These are phyloP conservation scores for Amniataba percoides DNA, from an alignment of 2,797 vertebrate genomes.

Conservation along the genomic window DNA sequence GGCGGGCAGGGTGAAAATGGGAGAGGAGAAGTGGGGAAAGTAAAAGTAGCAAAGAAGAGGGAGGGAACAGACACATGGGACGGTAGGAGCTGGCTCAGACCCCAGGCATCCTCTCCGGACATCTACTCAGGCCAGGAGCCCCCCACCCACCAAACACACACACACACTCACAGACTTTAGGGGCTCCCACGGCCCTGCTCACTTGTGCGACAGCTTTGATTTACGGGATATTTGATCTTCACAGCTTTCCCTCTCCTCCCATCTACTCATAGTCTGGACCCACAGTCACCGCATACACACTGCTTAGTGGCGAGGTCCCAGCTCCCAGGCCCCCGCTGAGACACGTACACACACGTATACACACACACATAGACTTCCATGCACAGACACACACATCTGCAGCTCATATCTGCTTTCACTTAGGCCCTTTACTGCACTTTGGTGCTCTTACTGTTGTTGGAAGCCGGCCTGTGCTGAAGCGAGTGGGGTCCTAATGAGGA, in stretches of 20 bases:
- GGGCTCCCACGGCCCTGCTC: constrained; percentile 38
- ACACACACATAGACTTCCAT: constrained; percentile 23
- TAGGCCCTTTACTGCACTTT: constrained; percentile 33
- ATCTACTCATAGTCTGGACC: constrained; percentile 21
- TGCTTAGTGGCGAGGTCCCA: constrained; percentile 15
- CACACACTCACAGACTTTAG: background rate
- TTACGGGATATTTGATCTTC: constrained; percentile 70
- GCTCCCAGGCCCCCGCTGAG: background rate
- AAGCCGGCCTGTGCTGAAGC: constrained; percentile 29
- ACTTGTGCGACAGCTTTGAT: constrained; percentile 58
- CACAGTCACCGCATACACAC: constrained; percentile 14
- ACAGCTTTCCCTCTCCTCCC: constrained; percentile 33
- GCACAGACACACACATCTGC: constrained; percentile 30
- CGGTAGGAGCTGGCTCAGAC: constrained; percentile 29
- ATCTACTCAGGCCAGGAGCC: constrained; percentile 6
- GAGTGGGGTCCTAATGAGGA: constrained; percentile 57
- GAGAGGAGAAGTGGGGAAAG: constrained; percentile 2
- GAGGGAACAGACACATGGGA: background rate
- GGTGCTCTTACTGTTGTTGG: constrained; percentile 28
- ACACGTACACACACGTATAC: constrained; percentile 14
- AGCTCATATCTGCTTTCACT: constrained; percentile 55
- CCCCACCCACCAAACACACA: too few species aligned
- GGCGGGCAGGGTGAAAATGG: background rate
- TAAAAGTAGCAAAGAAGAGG: constrained; percentile 1
- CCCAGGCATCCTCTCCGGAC: constrained; percentile 39